Percentiles rank a stretch among this genome's conserved stretches.
Evolutionary conservation across 2,113 vertebrate species (phyloP).

Genomic region (Uria aalge): DNA sequence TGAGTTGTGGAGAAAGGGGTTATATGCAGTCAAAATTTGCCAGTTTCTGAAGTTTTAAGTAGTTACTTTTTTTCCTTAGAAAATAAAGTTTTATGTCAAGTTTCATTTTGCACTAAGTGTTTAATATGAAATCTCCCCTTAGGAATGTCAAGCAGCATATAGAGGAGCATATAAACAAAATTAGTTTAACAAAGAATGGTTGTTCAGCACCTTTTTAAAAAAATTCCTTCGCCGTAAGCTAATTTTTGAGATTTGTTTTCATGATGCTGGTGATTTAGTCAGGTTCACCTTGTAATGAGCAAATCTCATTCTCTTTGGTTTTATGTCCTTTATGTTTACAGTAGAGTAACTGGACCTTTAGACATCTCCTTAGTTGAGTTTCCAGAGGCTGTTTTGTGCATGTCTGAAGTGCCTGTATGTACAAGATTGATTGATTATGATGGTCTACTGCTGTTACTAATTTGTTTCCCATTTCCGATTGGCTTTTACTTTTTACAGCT

Average conservation of each 20-base stretch:
- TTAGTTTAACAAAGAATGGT: background rate
- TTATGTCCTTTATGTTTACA: conserved; percentile 11
- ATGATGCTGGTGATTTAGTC: background rate
- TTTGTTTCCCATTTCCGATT: conserved; percentile 82
- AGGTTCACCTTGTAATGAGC: background rate
- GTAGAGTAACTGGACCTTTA: conserved; percentile 25
- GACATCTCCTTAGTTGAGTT: conserved; percentile 8
- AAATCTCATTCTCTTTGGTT: background rate
- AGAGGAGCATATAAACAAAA: background rate
- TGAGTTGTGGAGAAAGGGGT: background rate
- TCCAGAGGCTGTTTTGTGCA: conserved; percentile 62
- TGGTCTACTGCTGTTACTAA: conserved; percentile 80
- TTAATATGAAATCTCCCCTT: background rate
- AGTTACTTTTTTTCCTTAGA: background rate
- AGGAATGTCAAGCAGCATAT: background rate
- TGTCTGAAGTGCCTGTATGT: conserved; percentile 67
- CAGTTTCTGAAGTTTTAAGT: background rate
- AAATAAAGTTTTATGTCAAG: background rate
- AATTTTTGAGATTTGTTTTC: background rate
- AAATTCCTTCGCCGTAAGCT: background rate
- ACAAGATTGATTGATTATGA: conserved; percentile 64
- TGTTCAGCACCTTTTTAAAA: background rate
- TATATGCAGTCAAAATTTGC: background rate
- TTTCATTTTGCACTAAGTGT: background rate
- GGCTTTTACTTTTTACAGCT: conserved; percentile 86